A percentile compares a stretch with the other conserved stretches of the same genome.
phyloP scores from a whole-genome alignment of 2,113 vertebrate species.

The Ploceus nigricollis region DNA sequence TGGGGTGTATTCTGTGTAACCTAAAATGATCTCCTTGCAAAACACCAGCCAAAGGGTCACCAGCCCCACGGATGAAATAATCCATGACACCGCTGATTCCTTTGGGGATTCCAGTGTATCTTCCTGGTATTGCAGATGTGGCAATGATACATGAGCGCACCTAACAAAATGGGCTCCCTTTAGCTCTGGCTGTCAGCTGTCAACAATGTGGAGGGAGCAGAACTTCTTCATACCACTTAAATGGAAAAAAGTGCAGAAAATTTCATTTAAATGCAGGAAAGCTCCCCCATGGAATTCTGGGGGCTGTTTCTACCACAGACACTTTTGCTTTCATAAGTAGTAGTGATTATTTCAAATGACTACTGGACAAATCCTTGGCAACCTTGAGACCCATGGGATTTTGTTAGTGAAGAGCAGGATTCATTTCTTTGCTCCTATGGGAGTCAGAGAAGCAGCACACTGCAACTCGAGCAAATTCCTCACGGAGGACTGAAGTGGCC shows the following conservation, averaged over 20 bases:
- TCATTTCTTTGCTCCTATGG: background rate
- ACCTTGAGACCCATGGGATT: background rate
- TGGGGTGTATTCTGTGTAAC: background rate
- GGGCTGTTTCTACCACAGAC: background rate
- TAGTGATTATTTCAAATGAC: background rate
- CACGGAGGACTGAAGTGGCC: rapidly evolving
- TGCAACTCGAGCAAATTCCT: background rate
- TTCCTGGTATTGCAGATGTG: background rate
- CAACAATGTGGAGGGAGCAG: background rate
- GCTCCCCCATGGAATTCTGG: background rate
- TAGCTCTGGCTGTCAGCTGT: background rate
- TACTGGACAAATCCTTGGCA: background rate
- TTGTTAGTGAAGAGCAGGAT: background rate
- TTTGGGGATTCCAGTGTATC: background rate
- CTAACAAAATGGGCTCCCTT: background rate
- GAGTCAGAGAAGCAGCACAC: background rate
- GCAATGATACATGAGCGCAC: background rate
- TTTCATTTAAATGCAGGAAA: background rate
- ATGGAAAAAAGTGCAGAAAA: background rate
- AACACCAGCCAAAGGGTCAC: background rate
- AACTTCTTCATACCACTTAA: background rate
- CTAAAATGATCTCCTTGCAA: rapidly evolving
- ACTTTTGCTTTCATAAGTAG: background rate
- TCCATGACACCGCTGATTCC: background rate
- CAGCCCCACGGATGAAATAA: background rate